A percentile compares a stretch with the other conserved stretches of the same genome.
Evolutionary conservation across 2,888 invertebrate genomes (phyloP).

Genomic region (Petrophora chlorosata): DNA sequence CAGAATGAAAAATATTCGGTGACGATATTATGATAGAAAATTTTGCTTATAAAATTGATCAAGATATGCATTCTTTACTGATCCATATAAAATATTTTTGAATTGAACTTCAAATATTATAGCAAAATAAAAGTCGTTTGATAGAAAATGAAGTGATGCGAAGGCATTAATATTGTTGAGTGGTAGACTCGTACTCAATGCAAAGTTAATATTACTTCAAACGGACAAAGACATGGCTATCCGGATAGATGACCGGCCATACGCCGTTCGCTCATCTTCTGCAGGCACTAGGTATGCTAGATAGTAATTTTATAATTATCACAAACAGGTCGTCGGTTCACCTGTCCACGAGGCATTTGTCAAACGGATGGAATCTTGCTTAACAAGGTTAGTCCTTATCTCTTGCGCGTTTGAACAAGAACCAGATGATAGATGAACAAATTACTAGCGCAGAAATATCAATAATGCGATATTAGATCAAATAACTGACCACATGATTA

Average conservation of each 20-base stretch:
- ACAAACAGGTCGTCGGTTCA: slow-evolving; percentile 27
- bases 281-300: background rate
- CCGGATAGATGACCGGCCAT: background rate
- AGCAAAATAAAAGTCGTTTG: too few relatives aligned
- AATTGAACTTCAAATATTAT: too few relatives aligned
- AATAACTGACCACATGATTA: slow-evolving; percentile 12
- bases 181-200: too few relatives aligned
- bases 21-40: too few relatives aligned
- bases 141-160: too few relatives aligned
- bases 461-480: slow-evolving; percentile 16
- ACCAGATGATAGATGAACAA: slow-evolving; percentile 8
- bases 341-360: slow-evolving; percentile 24
- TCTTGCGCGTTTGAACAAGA: slow-evolving; percentile 4
- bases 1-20: too few relatives aligned
- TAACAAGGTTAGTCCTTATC: too few relatives aligned
- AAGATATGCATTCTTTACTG: too few relatives aligned
- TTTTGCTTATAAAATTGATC: too few relatives aligned
- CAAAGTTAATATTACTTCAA: too few relatives aligned
- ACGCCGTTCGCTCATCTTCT: background rate
- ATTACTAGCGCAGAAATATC: slow-evolving; percentile 8
- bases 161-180: too few relatives aligned
- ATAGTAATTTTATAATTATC: slow-evolving; percentile 20
- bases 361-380: slow-evolving; percentile 20
- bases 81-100: too few relatives aligned
- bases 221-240: background rate